Percentiles rank a stretch among this genome's conserved stretches.
phyloP scores from a whole-genome alignment of 2,797 vertebrate species.

The Martes flavigula region DNA sequence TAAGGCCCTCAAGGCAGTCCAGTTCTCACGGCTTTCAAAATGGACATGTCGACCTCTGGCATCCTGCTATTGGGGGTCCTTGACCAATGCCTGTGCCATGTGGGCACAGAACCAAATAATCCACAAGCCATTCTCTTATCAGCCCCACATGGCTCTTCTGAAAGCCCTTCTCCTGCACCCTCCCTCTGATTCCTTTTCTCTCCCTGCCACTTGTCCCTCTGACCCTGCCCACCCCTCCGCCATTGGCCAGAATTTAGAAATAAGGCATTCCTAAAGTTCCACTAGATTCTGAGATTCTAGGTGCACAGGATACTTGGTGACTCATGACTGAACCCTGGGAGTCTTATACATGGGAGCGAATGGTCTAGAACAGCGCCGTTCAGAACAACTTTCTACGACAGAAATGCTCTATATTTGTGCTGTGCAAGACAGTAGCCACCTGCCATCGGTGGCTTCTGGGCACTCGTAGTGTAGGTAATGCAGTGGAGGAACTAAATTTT shows the following conservation, averaged over 20 bases:
- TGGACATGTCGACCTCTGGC: neutral
- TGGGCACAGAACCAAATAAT: neutral
- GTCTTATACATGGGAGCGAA: rapidly evolving
- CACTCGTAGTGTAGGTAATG: neutral
- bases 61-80: neutral
- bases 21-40: neutral
- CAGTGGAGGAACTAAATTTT: neutral
- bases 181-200: neutral
- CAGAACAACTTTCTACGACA: neutral
- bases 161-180: neutral
- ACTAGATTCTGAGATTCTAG: neutral
- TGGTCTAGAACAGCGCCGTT: rapidly evolving
- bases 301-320: neutral
- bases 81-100: neutral
- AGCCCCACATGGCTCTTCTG: neutral
- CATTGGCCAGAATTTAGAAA: neutral
- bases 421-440: neutral
- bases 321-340: neutral
- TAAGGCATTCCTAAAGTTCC: neutral
- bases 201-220: neutral
- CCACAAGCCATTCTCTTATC: neutral
- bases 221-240: too few species aligned
- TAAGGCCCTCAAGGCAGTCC: neutral
- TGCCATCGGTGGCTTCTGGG: neutral
- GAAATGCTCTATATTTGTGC: neutral